These are phyloP conservation scores for Galerucella calmariensis DNA, from an alignment of 2,888 invertebrate species.

Conservation along the genomic window DNA sequence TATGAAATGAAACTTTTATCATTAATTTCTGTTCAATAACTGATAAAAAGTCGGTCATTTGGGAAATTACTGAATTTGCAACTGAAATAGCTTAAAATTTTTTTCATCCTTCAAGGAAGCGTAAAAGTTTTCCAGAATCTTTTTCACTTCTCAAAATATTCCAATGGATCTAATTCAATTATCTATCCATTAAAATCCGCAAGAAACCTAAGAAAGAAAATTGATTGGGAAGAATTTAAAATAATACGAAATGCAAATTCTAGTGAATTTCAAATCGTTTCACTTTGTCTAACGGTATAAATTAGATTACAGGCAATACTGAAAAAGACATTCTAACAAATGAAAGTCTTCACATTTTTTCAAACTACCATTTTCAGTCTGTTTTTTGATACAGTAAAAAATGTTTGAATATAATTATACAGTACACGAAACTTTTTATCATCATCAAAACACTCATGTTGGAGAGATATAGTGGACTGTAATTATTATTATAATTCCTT, in stretches of 20 bases:
- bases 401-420: no score
- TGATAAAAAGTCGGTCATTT: background rate
- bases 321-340: background rate
- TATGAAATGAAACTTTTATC: no score
- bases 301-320: background rate
- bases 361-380: no score
- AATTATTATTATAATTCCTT: no score
- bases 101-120: background rate
- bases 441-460: no score
- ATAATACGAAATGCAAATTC: slow-evolving; percentile 26
- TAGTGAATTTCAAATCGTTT: slow-evolving; percentile 16
- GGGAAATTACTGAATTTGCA: background rate
- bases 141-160: background rate
- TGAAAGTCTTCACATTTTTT: background rate
- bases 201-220: slow-evolving; percentile 3
- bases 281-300: slow-evolving; percentile 2
- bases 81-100: background rate
- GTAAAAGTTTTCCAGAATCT: background rate
- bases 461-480: no score
- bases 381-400: no score
- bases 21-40: no score
- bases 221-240: slow-evolving; percentile 16
- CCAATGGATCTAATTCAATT: background rate
- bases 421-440: no score
- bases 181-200: slow-evolving; percentile 18